A percentile compares a stretch with the other conserved stretches of the same genome.
Evolutionary conservation across 2,797 vertebrate genomes (phyloP).

Genomic region (Paramormyrops hopkinsi): DNA sequence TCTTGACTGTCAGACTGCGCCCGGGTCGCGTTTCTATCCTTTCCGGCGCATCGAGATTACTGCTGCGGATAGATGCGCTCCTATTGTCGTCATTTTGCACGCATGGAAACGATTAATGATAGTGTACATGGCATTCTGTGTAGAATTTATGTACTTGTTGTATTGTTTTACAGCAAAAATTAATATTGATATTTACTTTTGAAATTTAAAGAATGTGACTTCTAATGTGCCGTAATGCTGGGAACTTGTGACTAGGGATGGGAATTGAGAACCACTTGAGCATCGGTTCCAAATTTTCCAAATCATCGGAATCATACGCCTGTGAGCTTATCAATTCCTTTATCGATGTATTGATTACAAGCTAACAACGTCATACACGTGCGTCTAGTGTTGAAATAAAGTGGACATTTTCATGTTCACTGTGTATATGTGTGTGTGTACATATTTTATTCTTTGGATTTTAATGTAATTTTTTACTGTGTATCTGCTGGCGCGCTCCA

Average conservation of each 20-base stretch:
- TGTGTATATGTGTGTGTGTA: too few species aligned
- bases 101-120: neutral
- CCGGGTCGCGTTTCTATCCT: neutral
- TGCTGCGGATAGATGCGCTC: neutral
- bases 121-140: neutral
- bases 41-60: neutral
- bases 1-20: constrained; percentile 56
- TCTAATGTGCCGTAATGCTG: neutral
- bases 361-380: neutral
- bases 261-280: neutral
- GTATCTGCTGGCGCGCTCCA: too few species aligned
- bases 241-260: neutral
- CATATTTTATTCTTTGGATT: too few species aligned
- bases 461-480: too few species aligned
- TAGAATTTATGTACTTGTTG: neutral
- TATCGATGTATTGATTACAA: neutral
- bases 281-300: neutral
- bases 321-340: neutral
- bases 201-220: neutral
- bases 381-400: neutral
- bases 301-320: neutral
- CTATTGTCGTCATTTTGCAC: neutral
- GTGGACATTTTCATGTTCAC: too few species aligned
- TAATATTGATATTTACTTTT: neutral
- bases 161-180: neutral